Evolutionary conservation across 2,113 vertebrate species (phyloP), one percentile per base, ranked within the genome.

Genomic region (Nematolebias whitei): DNA sequence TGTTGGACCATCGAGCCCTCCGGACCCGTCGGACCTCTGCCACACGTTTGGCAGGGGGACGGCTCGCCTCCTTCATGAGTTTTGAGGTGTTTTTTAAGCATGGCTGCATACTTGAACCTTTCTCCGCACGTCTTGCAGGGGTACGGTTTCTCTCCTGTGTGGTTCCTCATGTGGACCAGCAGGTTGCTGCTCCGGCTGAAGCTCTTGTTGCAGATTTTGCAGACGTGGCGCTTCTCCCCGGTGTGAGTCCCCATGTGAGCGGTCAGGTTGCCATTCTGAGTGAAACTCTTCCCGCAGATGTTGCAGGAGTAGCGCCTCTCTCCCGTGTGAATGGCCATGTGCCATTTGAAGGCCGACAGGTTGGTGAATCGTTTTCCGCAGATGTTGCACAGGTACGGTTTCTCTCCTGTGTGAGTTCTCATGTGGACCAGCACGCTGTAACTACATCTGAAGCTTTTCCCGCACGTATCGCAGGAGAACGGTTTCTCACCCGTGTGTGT

Each of bases 291-390:
- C 1, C 67, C 40, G 0, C 69, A 72, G 0, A 26, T 18, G 2
- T 43, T 20, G 13, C 69, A 72, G 29, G 47, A 15, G 5, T 23
- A 50, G 0, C 53, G 56, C 13, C 40, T 64, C 12, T 74, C 49
- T 0, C 60, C 69, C 0, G 69, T 57, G 44, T 72, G 69, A 2
- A 59, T 48, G 8, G 22, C 60, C 1, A 47, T 39, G 23, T 74
- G 71, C 12, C 23, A 11, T n/a, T 60, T 60, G 4, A 71, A 16
- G 0, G n/a, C 38, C 0, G 40, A 75, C 0, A 32, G 1, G 1
- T 43, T 35, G 0, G 51, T 45, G 29, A 70, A 80, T 4, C 49
- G 12, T 14, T 71, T 75, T 0, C 67, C 52, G 0, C 78, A 80
- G 0, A 22, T 67, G 15, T 48, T 26, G 0, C 78, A 80, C 1